Evolutionary conservation across 2,888 invertebrate genomes (phyloP).

Genomic region (Stenoptilia bipunctidactyla): DNA sequence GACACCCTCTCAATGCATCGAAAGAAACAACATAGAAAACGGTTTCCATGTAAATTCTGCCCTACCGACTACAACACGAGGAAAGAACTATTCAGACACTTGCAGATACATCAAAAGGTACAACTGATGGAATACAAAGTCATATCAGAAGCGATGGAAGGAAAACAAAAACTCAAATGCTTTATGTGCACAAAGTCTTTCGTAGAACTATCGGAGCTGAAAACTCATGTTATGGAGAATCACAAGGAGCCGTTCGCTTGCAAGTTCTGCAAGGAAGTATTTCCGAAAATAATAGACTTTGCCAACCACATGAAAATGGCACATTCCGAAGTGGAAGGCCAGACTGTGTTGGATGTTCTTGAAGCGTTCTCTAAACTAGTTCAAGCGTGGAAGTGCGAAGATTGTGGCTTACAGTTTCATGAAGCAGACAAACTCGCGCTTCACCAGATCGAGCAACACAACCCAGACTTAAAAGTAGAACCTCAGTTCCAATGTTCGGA

Average conservation of each 20-base stretch:
- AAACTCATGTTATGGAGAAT: constrained; percentile 52
- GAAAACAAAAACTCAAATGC: constrained; percentile 49
- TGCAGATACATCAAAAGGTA: constrained; percentile 54
- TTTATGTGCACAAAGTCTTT: constrained; percentile 49
- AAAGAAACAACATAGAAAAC: constrained; percentile 45
- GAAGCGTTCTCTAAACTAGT: constrained; percentile 54
- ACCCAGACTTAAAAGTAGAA: constrained; percentile 40
- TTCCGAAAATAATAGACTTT: constrained; percentile 49
- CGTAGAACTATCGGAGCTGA: constrained; percentile 41
- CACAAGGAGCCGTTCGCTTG: constrained; percentile 51
- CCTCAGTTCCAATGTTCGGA: constrained; percentile 49
- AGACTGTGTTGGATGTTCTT: constrained; percentile 48
- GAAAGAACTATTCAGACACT: constrained; percentile 53
- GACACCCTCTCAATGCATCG: constrained; percentile 39
- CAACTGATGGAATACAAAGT: constrained; percentile 61
- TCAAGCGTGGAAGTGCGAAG: constrained; percentile 63
- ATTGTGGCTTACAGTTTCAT: constrained; percentile 51
- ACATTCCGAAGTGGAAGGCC: constrained; percentile 49
- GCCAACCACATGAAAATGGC: constrained; percentile 47
- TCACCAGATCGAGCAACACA: constrained; percentile 50
- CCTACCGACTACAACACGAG: constrained; percentile 56
- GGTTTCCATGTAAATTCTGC: constrained; percentile 58
- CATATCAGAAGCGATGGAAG: constrained; percentile 49
- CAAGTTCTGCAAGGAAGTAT: constrained; percentile 39
- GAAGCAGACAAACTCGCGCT: constrained; percentile 53